phyloP scores from a whole-genome alignment of 2,113 vertebrate genomes.

The Oreochromis spilurus region DNA sequence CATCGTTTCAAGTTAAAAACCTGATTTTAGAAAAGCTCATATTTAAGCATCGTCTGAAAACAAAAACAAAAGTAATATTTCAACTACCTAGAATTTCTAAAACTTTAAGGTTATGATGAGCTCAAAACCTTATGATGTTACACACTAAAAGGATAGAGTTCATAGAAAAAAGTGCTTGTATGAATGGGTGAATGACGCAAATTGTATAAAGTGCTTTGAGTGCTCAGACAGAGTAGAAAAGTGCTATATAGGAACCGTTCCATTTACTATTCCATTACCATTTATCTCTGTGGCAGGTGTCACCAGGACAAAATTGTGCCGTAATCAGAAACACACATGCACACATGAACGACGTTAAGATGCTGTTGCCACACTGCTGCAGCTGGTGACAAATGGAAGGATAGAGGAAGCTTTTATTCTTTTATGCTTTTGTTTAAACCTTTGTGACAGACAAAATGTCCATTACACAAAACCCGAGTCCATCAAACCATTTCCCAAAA shows the following conservation, averaged over 20 bases:
- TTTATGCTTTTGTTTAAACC: neutral
- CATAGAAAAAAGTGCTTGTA: neutral
- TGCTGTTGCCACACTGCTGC: neutral
- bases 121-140: neutral
- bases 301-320: neutral
- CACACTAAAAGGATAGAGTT: neutral
- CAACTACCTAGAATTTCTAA: neutral
- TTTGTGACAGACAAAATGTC: neutral
- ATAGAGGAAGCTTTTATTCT: neutral
- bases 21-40: neutral
- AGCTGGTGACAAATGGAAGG: neutral
- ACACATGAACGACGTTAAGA: neutral
- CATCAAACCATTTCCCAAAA: neutral
- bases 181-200: neutral
- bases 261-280: neutral
- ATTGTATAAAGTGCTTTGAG: neutral
- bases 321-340: neutral
- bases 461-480: neutral
- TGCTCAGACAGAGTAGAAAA: neutral
- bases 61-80: neutral
- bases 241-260: neutral
- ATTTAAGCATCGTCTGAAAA: neutral
- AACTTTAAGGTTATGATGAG: neutral
- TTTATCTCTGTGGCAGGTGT: neutral
- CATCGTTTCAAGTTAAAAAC: neutral